These are phyloP conservation scores for Syngnathus scovelli DNA, from an alignment of 2,113 vertebrate genomes.

Conservation along the genomic window DNA sequence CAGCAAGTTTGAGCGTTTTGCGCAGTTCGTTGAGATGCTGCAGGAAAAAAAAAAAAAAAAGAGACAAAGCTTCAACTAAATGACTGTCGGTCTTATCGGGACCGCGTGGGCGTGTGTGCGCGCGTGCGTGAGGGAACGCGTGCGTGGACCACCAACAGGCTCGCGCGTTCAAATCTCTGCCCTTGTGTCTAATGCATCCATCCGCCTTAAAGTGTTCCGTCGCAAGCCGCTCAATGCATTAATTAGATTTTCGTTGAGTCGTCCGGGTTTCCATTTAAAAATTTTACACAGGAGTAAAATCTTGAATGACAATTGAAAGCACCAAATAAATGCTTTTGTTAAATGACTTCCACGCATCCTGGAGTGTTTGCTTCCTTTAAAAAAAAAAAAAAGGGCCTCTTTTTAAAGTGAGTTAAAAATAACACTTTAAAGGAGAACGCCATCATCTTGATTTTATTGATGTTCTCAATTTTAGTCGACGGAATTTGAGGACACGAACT, in stretches of 20 bases:
- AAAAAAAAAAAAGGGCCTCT: neutral
- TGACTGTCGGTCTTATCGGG: conserved; percentile 54
- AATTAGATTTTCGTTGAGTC: neutral
- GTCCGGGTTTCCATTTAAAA: neutral
- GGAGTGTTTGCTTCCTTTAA: neutral
- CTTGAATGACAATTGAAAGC: neutral
- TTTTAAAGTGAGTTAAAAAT: conserved; percentile 9
- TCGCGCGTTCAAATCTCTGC: conserved; percentile 32
- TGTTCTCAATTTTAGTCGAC: conserved; percentile 30
- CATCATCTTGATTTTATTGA: conserved; percentile 40
- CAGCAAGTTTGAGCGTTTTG: conserved; percentile 49
- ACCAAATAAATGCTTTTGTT: neutral
- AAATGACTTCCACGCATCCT: neutral
- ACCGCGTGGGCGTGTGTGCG: conserved; percentile 49
- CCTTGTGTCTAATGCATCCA: conserved; percentile 33
- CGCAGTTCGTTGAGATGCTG: conserved; percentile 45
- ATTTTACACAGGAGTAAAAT: neutral
- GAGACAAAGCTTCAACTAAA: conserved; percentile 62
- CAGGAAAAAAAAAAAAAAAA: conserved; percentile 1
- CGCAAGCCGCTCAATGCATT: neutral
- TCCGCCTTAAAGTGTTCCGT: conserved; percentile 13
- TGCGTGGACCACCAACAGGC: conserved; percentile 16
- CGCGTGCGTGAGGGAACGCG: conserved; percentile 11
- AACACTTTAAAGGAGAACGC: conserved; percentile 19
- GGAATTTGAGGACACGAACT: conserved; percentile 40